phyloP scores from a whole-genome alignment of 1,140 invertebrate species.

The Trissolcus basalis region DNA sequence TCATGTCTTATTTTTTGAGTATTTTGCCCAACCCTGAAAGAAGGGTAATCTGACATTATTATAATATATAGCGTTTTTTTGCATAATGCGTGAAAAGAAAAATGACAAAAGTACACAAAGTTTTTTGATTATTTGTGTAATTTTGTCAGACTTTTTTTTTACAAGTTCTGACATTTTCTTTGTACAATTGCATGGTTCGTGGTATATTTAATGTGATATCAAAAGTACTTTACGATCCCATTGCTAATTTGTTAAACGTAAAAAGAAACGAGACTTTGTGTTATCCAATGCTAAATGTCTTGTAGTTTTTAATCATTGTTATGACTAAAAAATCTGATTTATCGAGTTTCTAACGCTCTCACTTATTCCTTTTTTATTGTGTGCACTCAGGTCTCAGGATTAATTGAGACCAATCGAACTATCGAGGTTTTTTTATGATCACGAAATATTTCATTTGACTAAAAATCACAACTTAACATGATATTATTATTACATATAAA shows the following conservation, averaged over 20 bases:
- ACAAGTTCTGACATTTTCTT: conserved; percentile 41
- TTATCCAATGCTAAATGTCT: conserved; percentile 47
- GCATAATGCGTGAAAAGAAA: conserved; percentile 27
- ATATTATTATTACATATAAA: background rate
- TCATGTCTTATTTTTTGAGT: too few species aligned
- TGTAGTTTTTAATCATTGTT: conserved; percentile 29
- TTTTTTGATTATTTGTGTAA: conserved; percentile 38
- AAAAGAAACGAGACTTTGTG: conserved; percentile 47
- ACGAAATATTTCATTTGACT: conserved; percentile 6
- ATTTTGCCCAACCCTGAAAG: too few species aligned
- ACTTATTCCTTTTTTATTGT: conserved; percentile 9
- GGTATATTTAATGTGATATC: conserved; percentile 45
- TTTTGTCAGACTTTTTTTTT: conserved; percentile 37
- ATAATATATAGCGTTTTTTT: conserved; percentile 34
- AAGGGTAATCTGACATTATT: background rate
- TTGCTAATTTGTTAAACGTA: conserved; percentile 41
- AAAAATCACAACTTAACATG: background rate
- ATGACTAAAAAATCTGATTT: conserved; percentile 42
- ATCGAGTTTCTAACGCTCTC: conserved; percentile 18
- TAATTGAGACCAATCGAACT: conserved; percentile 32
- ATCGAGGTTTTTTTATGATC: conserved; percentile 28
- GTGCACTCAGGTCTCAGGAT: conserved; percentile 34
- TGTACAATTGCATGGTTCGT: conserved; percentile 50
- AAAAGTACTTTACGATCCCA: conserved; percentile 50
- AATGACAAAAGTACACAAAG: conserved; percentile 44